Percentiles rank a stretch among this genome's conserved stretches.
These are phyloP conservation scores for Campoplex nolae DNA, from an alignment of 2,888 invertebrate species.

Conservation along the genomic window DNA sequence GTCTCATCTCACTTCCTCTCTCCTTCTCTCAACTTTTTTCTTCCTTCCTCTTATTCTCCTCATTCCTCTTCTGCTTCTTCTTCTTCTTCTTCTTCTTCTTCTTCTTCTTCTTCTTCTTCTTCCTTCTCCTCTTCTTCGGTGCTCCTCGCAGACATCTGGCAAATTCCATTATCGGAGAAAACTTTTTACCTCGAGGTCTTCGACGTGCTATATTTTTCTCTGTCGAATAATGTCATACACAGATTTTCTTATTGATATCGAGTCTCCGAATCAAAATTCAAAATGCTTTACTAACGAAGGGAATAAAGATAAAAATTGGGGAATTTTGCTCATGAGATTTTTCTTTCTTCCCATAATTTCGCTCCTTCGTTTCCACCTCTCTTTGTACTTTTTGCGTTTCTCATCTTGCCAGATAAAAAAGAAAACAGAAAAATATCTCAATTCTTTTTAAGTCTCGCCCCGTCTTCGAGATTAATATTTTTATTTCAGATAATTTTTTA, in stretches of 20 bases:
- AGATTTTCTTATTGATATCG: slow-evolving; percentile 22
- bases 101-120: slow-evolving; percentile 18
- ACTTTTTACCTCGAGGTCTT: slow-evolving; percentile 37
- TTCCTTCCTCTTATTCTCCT: slow-evolving; percentile 26
- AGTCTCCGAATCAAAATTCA: slow-evolving; percentile 13
- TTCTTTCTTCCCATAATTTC: background rate
- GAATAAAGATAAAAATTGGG: background rate
- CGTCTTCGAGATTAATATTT: background rate
- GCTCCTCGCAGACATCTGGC: slow-evolving; percentile 58
- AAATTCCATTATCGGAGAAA: slow-evolving; percentile 53
- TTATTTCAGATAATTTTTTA: slow-evolving; percentile 1
- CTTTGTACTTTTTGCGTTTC: background rate
- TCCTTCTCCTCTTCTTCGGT: slow-evolving; percentile 33
- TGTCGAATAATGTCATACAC: slow-evolving; percentile 7
- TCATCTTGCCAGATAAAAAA: background rate
- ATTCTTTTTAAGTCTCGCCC: background rate
- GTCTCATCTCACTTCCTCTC: slow-evolving; percentile 37
- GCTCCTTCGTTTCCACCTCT: background rate
- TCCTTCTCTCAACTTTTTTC: slow-evolving; percentile 15
- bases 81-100: slow-evolving; percentile 22
- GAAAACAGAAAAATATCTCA: background rate
- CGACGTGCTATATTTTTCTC: slow-evolving; percentile 8
- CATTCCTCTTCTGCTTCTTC: background rate
- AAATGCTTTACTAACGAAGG: background rate
- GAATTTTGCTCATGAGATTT: background rate